Evolutionary conservation across 2,888 invertebrate species (phyloP), one percentile per base, ranked within the genome.

Genomic region (Eilema griseolum): DNA sequence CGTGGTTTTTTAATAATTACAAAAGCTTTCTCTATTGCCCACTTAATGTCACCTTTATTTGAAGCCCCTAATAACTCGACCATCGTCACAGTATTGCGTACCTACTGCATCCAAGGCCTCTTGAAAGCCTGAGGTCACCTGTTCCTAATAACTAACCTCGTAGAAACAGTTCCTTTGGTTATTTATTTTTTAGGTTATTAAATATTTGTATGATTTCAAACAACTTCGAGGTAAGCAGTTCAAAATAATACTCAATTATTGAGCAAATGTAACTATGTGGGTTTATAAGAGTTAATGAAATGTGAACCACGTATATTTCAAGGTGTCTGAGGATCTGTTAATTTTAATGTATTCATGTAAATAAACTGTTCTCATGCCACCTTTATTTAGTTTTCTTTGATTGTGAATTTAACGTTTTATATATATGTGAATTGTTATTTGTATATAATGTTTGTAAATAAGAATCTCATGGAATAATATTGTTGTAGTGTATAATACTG

Each of bases 361-460:
- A 89, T 89, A 89, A 82, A 69, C 77, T 76, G 79, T 78, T 75
- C 71, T 84, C 86, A 87, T 88, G 89, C 90, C 92, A 92, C 92
- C 89, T 86, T 65, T 31, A 31, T 52, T 52, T 82, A 85, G 84
- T 74, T 64, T 83, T 41, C 60, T 64, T 84, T 76, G 74, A 71
- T 77, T 76, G 73, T 79, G 70, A 80, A 78, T 71, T 72, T 73
- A 70, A 73, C 66, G 69, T 74, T 76, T 67, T 73, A 75, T 80
- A 73, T 78, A 80, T 75, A 78, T 80, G 73, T 82, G 74, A 70
- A 77, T 69, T 82, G 80, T 80, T 84, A 77, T 85, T 77, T 81
- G 79, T 85, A 85, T 85, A 86, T 86, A 86, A 83, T 83, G 83
- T 82, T 80, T 89, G 86, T 89, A 87, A 86, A 89, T 88, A 85